Evolutionary conservation across 2,888 invertebrate species (phyloP).

Genomic region (Athrips mouffetella): DNA sequence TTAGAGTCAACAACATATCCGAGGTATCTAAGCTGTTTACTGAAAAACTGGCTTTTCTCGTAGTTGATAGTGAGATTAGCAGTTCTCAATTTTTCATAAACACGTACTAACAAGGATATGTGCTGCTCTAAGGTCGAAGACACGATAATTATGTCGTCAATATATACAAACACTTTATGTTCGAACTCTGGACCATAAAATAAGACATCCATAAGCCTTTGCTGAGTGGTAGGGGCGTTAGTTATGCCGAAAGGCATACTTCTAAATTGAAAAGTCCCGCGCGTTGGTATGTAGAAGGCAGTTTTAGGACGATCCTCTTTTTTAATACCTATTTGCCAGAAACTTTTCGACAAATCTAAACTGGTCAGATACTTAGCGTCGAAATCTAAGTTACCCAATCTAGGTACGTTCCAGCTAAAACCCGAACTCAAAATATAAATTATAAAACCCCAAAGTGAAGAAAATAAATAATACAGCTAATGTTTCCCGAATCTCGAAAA

Average conservation of each 20-base stretch:
- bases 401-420: too few relatives aligned
- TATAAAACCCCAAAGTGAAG: too few relatives aligned
- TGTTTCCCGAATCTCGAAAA: too few relatives aligned
- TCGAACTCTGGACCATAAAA: slow-evolving; percentile 27
- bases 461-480: too few relatives aligned
- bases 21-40: slow-evolving; percentile 22
- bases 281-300: too few relatives aligned
- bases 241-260: slow-evolving; percentile 24
- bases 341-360: too few relatives aligned
- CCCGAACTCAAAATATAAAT: too few relatives aligned
- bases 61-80: slow-evolving; percentile 27
- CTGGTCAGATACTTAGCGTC: too few relatives aligned
- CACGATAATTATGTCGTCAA: slow-evolving; percentile 28
- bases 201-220: background rate
- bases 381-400: too few relatives aligned
- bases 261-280: too few relatives aligned
- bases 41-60: slow-evolving; percentile 23
- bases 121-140: slow-evolving; percentile 26
- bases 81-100: slow-evolving; percentile 13
- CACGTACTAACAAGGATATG: slow-evolving; percentile 26
- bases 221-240: slow-evolving; percentile 22
- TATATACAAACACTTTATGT: slow-evolving; percentile 24
- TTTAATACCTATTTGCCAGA: too few relatives aligned
- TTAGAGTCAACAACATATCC: slow-evolving; percentile 27
- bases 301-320: too few relatives aligned